These are phyloP conservation scores for Grus americana DNA, from an alignment of 2,113 vertebrate species.

Conservation along the genomic window DNA sequence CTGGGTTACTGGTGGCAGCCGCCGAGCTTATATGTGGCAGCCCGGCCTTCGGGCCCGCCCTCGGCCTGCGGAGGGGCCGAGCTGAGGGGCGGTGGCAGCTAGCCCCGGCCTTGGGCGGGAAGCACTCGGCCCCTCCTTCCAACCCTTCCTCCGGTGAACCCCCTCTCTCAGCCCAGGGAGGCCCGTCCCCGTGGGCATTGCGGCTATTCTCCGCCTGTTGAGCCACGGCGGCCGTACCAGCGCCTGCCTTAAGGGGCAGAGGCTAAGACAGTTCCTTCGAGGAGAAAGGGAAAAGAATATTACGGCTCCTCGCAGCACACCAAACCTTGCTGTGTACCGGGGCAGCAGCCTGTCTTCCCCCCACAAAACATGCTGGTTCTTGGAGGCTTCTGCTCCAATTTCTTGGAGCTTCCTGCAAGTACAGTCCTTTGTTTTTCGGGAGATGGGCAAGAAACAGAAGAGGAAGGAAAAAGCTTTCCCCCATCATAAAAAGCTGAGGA, in stretches of 20 bases:
- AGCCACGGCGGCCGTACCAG: accelerated
- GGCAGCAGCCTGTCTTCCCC: not conserved
- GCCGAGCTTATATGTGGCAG: not conserved
- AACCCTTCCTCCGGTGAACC: conserved; percentile 33
- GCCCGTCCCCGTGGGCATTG: not conserved
- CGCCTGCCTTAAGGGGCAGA: not conserved
- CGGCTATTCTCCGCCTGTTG: accelerated
- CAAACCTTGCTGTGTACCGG: not conserved
- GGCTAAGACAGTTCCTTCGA: not conserved
- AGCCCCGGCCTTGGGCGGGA: not conserved
- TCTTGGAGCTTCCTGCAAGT: not conserved
- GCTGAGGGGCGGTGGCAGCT: not conserved
- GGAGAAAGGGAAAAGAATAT: not conserved
- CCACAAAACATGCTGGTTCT: not conserved
- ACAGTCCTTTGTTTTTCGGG: not conserved
- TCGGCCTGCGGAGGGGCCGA: not conserved
- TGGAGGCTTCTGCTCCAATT: not conserved
- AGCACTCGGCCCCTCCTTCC: not conserved
- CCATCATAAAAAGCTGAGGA: not conserved
- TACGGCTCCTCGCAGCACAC: not conserved
- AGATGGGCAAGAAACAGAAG: not conserved
- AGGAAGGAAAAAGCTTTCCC: not conserved
- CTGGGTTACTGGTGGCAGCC: accelerated
- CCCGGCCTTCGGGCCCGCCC: not conserved
- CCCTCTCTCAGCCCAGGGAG: accelerated